Evolutionary conservation across 2,113 vertebrate species (phyloP), one percentile per base, ranked within the genome.

Genomic region (Pseudorasbora parva): DNA sequence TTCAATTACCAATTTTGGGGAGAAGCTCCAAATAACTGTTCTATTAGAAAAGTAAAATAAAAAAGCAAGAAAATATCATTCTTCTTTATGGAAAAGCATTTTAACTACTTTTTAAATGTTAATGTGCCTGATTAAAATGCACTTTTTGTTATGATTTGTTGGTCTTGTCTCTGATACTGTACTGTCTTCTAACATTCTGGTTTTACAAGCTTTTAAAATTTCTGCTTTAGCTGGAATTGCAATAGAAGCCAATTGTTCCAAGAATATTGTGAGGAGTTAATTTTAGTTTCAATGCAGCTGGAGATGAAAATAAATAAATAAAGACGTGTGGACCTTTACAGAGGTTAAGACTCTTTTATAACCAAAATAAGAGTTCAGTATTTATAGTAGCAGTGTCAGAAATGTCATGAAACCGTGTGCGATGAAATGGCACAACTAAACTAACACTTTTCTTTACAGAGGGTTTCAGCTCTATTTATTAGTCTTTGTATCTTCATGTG

Each of bases 271-370:
- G 3, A 77, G 51, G 21, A 23, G 49, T 71, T 71, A n/a, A 8
- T 7, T 23, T 59, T 59, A 41, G 30, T 77, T 77, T 78, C 45
- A 78, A 60, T 76, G 74, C 51, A 37, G 27, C 51, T 45, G 41
- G 41, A 71, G 68, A 71, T 72, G 41, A n/a, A 72, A 76, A 57
- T 25, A 73, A 49, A 27, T 45, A 47, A 49, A 27, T 45, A 47
- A 72, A 72, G n/a, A 72, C 37, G 41, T 41, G 23, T 45, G 37
- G 14, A 12, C n/a, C 56, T 60, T 43, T 45, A 78, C 37, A 19
- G 8, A 45, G 66, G 9, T 69, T 69, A 69, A 57, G 19, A 23
- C 17, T 77, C 27, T 37, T 74, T 47, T 49, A 49, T 27, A 51
- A 56, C 17, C 4, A 54, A 11, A 21, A 37, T 4, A 69, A 5